Evolutionary conservation across 2,888 invertebrate species (phyloP), one percentile per base, ranked within the genome.

Genomic region (Lasius platythorax): DNA sequence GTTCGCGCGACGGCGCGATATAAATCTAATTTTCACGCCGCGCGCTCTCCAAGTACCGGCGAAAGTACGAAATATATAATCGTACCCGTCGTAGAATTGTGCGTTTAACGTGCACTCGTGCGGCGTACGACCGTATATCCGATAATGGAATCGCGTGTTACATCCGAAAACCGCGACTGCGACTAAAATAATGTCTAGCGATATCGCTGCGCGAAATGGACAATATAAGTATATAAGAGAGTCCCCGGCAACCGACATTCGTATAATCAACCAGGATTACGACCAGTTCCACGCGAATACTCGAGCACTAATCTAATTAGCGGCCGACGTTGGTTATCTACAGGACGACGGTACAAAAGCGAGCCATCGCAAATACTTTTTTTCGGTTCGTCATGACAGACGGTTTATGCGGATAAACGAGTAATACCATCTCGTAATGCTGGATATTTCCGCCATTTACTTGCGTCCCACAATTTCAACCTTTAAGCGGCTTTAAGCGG

Each of bases 1-100:
- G 73, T 46, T 30, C 56, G 53, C 64, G 63, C 66, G 79, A 61
- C 64, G 75, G 53, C 82, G 82, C 75, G 75, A 68, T 81, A 87
- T 88, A 87, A 88, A 88, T 88, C 85, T 88, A 87, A 88, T 88
- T 85, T 87, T 63, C 83, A 63, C 63, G 74, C 66, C 73, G 37
- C 37, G 37, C 4, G 78, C 64, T 58, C 61, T 50, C 70, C 23
- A 40, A 53, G 11, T 67, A 61, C 53, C 43, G 70, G 75, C 67
- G 67, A 74, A 78, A 70, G 58, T 23, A 37, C 12, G 50, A 61
- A 86, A 83, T 72, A 53, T 53, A 56, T 56, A 56, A 78, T 78
- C 68, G 43, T 37, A 11, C 9, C 5, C 15, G 46, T 67, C 12
- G n/a, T 18, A 28, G 66, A 37, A 50, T 18, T 46, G 53, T 8